Conservation (phyloP, 1,140 invertebrate species). For the Macrobrachium nipponense region DNA sequence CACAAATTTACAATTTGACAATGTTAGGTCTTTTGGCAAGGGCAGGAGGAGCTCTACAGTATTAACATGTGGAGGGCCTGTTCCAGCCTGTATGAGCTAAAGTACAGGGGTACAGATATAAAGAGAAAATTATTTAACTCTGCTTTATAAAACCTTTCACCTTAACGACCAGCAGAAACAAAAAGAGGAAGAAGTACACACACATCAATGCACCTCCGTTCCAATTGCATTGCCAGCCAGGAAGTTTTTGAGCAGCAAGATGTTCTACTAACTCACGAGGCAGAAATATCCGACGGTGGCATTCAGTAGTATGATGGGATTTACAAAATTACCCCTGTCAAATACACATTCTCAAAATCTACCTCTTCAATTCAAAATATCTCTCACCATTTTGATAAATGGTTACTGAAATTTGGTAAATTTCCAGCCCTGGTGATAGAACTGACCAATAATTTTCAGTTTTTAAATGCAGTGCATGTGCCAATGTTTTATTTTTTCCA, state of each 20-base stretch:
- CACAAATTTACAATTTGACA: conserved; percentile 65
- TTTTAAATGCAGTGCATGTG: conserved; percentile 7
- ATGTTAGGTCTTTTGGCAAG: conserved; percentile 62
- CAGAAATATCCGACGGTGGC: no score
- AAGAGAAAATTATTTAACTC: conserved; percentile 54
- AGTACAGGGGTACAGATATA: conserved; percentile 59
- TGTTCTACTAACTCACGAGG: no score
- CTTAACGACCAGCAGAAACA: conserved; percentile 5
- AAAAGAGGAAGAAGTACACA: conserved; percentile 1
- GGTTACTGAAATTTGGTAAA: no score
- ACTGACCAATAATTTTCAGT: no score
- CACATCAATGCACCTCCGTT: conserved; percentile 9
- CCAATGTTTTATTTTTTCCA: conserved; percentile 28
- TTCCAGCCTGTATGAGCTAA: conserved; percentile 62
- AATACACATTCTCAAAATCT: no score
- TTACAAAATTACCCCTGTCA: no score
- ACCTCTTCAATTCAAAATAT: no score
- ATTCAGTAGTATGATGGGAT: no score
- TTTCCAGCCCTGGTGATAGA: no score
- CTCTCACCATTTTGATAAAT: no score
- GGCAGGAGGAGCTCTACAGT: conserved; percentile 62
- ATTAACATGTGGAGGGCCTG: conserved; percentile 63
- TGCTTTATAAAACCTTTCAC: conserved; percentile 25
- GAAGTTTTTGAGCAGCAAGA: conserved; percentile 43
- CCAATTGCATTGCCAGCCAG: neutral